Percentiles rank a stretch among this genome's conserved stretches.
These are phyloP conservation scores for Eurypyga helias DNA, from an alignment of 2,113 vertebrate genomes.

Conservation along the genomic window DNA sequence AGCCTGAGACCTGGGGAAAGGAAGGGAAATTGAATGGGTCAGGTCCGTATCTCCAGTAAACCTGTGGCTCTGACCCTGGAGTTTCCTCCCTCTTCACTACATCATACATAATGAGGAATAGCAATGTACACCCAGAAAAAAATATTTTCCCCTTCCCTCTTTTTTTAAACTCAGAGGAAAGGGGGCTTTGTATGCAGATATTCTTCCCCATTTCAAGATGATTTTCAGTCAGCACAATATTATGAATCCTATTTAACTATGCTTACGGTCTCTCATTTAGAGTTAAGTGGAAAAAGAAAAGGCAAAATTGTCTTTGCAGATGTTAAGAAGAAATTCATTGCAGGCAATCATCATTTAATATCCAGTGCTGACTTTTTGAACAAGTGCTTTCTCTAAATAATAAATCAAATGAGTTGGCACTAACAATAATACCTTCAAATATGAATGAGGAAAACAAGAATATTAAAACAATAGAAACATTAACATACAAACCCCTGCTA, in stretches of 20 bases:
- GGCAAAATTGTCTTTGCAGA: slow-evolving; percentile 83
- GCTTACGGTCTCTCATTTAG: slow-evolving; percentile 81
- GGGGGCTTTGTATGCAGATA: neutral
- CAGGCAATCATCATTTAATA: slow-evolving; percentile 84
- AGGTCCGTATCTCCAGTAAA: neutral
- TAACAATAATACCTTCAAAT: slow-evolving; percentile 81
- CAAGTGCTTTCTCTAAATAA: slow-evolving; percentile 83
- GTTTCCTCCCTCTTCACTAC: neutral
- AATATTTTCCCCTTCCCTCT: neutral
- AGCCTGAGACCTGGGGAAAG: neutral
- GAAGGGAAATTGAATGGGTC: neutral
- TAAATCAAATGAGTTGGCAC: slow-evolving; percentile 82
- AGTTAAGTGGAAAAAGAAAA: slow-evolving; percentile 82
- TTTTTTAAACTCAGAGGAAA: slow-evolving; percentile 10
- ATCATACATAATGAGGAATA: neutral
- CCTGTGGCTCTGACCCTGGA: neutral
- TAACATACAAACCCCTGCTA: slow-evolving; percentile 72
- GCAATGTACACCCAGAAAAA: neutral
- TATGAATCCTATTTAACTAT: slow-evolving; percentile 78
- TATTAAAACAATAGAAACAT: slow-evolving; percentile 83
- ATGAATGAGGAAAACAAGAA: slow-evolving; percentile 81
- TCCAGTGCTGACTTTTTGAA: slow-evolving; percentile 78
- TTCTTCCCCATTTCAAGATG: slow-evolving; percentile 67
- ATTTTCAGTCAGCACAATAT: slow-evolving; percentile 66
- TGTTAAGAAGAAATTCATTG: slow-evolving; percentile 84